These are phyloP conservation scores for Gryllus longicercus DNA, from an alignment of 2,888 invertebrate species.

Conservation along the genomic window DNA sequence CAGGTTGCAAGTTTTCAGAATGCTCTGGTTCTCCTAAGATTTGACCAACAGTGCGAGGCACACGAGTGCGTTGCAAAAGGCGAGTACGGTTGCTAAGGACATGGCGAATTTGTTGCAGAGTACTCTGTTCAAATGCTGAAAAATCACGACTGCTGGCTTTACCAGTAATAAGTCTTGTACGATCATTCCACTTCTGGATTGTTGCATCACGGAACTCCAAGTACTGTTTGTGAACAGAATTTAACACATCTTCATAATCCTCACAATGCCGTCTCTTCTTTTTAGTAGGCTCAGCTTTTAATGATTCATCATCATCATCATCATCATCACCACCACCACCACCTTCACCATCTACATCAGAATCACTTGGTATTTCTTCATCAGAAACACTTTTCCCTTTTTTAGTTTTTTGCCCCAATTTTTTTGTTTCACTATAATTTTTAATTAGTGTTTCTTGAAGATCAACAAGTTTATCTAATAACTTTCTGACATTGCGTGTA, in stretches of 20 bases:
- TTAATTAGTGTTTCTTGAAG: constrained; percentile 44
- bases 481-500: constrained; percentile 54
- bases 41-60: constrained; percentile 71
- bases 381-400: constrained; percentile 55
- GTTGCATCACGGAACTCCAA: constrained; percentile 69
- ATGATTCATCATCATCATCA: constrained; percentile 36
- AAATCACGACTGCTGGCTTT: constrained; percentile 61
- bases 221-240: constrained; percentile 58
- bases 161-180: constrained; percentile 70
- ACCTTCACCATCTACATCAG: constrained; percentile 39
- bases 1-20: constrained; percentile 48
- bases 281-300: constrained; percentile 18
- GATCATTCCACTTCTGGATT: constrained; percentile 93
- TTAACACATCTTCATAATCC: constrained; percentile 59
- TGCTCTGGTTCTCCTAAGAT: constrained; percentile 40
- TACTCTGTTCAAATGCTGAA: constrained; percentile 55
- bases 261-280: constrained; percentile 48
- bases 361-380: constrained; percentile 39
- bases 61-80: constrained; percentile 73
- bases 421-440: constrained; percentile 61
- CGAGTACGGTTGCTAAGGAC: constrained; percentile 73
- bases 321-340: constrained; percentile 24
- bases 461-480: constrained; percentile 55
- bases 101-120: constrained; percentile 77
- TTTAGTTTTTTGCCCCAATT: constrained; percentile 45